Evolutionary conservation across 53 echinoderm and acorn worm species (phyloP), one percentile per base, ranked within the genome.

Genomic region (Temnopleurus reevesii): DNA sequence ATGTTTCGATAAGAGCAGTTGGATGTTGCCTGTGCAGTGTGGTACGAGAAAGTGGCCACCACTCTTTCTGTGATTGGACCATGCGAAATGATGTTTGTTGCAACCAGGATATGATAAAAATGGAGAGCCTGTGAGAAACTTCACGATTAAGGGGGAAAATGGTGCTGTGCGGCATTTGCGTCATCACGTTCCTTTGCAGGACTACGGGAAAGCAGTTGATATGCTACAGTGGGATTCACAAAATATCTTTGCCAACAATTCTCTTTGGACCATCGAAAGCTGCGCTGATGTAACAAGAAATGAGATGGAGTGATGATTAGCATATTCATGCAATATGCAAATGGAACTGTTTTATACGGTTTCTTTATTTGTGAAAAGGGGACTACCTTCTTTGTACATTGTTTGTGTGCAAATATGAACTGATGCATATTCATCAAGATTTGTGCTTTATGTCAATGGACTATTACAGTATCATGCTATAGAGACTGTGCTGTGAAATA

Each of bases 341-440:
- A n/a, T n/a, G n/a, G n/a, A n/a, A n/a, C n/a, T 38, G 71, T 38
- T 71, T 38, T 71, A 23, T 17, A 38, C 71, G 36, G 71, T 71
- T 71, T 0, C 36, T 2, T 71, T n/a, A 9, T 23, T n/a, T 71
- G 71, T 71, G 27, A 58, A 58, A 58, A 25, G 58, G 27, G 27
- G 25, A n/a, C 27, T 5, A 58, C 7, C 26, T 28, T 58, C 7
- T 26, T 33, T 30, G 63, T 34, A 63, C 34, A 64, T 31, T 71
- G 41, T 17, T 15, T 27, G 46, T 51, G 15, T 79, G 24, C 79
- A 79, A 79, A 49, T 49, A 28, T 46, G 27, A 25, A 79, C 79
- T 79, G 49, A 79, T 79, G 79, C 79, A 79, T 79, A 79, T 79
- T 79, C 49, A 79, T 47, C 27, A 25, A 27, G 18, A 18, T 49